Evolutionary conservation across 2,797 vertebrate species (phyloP), one percentile per base, ranked within the genome.

Genomic region (Neosilurus mollespiculum): DNA sequence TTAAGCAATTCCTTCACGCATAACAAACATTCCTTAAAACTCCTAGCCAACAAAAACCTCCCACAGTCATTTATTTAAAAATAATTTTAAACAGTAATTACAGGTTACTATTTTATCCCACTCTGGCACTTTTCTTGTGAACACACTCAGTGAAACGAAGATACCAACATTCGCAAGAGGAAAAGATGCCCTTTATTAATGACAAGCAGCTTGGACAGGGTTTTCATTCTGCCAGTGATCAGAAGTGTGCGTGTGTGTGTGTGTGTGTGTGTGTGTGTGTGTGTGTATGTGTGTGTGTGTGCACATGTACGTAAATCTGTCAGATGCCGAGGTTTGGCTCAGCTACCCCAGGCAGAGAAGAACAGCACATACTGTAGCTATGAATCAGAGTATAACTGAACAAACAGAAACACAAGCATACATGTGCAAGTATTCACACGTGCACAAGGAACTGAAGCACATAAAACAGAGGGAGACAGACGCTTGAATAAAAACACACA

Each of bases 211-310:
- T 91, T 89, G 87, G 88, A 88, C 88, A 62, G 81, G 88, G 87
- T 83, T 82, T 90, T 91, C 89, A 93, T 89, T 93, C 92, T 93
- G 91, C 86, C 88, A 86, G 2, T 80, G 86, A 89, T 89, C 92
- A 43, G 37, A 43, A 43, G 80, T 14, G 10, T 89, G 87, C 75
- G 88, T 91, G 26, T 12, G 66, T 69, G 65, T 58, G 54, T 71
- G 80, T 73, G 85, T 75, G 65, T 67, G 66, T 67, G 62, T 56
- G 54, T 56, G 54, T 56, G 54, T 56, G 54, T 56, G 54, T 56
- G 61, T 64, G 62, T 64, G 26, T 65, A 4, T 65, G 64, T 66
- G 26, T 66, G 59, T 30, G 71, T 62, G 22, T 73, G 11, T 77
- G 81, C 56, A 82, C 69, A 70, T 30, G 6, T 90, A 87, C 80